Conservation (phyloP, 2,113 vertebrate species). For the Atrichornis clamosus region DNA sequence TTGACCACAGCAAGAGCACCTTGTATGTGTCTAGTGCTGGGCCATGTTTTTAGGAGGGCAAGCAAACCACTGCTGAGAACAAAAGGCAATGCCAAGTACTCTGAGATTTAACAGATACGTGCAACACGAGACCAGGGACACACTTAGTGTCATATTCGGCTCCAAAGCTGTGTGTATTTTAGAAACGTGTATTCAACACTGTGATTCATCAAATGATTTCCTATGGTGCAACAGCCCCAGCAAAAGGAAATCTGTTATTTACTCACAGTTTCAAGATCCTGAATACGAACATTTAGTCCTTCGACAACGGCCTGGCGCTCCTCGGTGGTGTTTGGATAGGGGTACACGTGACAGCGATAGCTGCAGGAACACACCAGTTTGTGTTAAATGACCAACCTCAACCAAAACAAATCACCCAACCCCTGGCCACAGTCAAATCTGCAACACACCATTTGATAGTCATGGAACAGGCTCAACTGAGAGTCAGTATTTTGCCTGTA, state of each 20-base stretch:
- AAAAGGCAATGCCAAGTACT: background rate
- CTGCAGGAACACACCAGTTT: slow-evolving; percentile 51
- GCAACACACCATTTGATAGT: background rate
- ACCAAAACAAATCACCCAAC: background rate
- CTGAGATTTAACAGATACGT: background rate
- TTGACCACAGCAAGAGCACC: background rate
- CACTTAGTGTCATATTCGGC: fast-evolving
- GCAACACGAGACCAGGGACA: background rate
- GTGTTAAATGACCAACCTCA: background rate
- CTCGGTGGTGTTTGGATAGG: slow-evolving; percentile 86
- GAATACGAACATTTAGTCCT: slow-evolving; percentile 87
- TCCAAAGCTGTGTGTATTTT: background rate
- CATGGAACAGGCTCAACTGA: fast-evolving
- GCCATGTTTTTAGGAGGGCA: background rate
- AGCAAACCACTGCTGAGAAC: background rate
- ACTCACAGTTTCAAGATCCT: slow-evolving; percentile 89
- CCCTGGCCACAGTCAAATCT: background rate
- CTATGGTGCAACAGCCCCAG: background rate
- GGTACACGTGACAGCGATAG: slow-evolving; percentile 94
- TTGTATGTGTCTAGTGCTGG: fast-evolving
- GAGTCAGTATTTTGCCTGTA: background rate
- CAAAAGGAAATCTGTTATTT: background rate
- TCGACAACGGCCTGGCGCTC: slow-evolving; percentile 86
- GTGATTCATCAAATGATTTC: background rate
- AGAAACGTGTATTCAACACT: background rate